These are phyloP conservation scores for Andrena marginata DNA, from an alignment of 2,888 invertebrate species.

Conservation along the genomic window DNA sequence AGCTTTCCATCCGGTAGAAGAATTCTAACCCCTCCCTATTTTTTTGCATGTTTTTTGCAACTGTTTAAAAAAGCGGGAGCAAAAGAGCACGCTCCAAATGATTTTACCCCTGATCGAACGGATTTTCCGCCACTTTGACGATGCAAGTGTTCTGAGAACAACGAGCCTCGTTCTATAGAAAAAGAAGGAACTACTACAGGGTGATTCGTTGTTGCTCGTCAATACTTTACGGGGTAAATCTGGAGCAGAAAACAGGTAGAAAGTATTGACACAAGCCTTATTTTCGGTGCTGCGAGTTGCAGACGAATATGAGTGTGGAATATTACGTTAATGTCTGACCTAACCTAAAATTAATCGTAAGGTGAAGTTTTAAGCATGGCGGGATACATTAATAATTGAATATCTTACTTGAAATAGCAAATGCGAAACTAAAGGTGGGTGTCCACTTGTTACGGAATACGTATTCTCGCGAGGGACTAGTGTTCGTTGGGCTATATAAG, in stretches of 20 bases:
- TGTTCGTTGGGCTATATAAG: too few species aligned
- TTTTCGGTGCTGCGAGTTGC: neutral
- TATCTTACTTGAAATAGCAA: neutral
- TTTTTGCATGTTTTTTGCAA: neutral
- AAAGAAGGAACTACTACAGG: neutral
- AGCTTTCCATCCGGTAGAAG: slow-evolving; percentile 15
- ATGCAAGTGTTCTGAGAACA: slow-evolving; percentile 24
- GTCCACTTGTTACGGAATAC: too few species aligned
- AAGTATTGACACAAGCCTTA: neutral
- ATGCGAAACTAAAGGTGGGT: too few species aligned
- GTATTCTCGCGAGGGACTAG: too few species aligned
- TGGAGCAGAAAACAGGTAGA: neutral
- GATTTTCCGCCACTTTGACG: slow-evolving; percentile 18
- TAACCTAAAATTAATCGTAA: neutral
- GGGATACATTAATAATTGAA: neutral
- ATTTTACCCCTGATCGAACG: slow-evolving; percentile 37
- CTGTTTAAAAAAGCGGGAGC: slow-evolving; percentile 13
- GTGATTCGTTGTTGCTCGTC: neutral
- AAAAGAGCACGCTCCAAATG: slow-evolving; percentile 24
- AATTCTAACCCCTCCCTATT: neutral
- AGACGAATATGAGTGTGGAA: neutral
- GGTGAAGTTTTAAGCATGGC: neutral
- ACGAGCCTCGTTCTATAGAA: neutral
- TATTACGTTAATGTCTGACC: neutral
- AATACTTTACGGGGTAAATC: neutral